These are phyloP conservation scores for Phyllotreta cruciferae DNA, from an alignment of 2,888 invertebrate species.

Conservation along the genomic window DNA sequence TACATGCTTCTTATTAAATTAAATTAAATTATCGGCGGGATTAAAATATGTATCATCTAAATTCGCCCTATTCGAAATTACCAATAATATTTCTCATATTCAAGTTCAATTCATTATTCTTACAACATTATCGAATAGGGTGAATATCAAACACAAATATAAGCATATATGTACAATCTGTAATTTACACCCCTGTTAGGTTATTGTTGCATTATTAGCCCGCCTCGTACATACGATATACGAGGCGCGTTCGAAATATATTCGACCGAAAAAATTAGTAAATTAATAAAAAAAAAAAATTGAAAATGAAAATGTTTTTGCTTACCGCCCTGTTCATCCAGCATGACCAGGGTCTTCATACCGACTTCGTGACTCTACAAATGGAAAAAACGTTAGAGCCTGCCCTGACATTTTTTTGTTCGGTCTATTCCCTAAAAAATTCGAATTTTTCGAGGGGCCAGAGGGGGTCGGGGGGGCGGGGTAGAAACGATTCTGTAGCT, in stretches of 20 bases:
- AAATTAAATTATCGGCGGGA: too few relatives aligned
- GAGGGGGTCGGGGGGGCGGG: background rate
- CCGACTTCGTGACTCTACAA: conserved; percentile 99
- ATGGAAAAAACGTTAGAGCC: conserved; percentile 55
- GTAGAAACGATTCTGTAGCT: too few relatives aligned
- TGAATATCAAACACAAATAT: background rate
- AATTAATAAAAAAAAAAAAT: conserved; percentile 59
- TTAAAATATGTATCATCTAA: too few relatives aligned
- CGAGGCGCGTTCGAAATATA: conserved; percentile 13
- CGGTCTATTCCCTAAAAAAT: conserved; percentile 1
- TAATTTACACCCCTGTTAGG: too few relatives aligned
- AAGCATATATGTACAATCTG: conserved; percentile 27
- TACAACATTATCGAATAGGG: background rate
- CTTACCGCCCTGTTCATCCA: conserved; percentile 99
- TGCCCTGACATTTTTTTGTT: conserved; percentile 31
- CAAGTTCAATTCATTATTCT: conserved; percentile 16
- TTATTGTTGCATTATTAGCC: too few relatives aligned
- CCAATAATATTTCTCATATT: background rate
- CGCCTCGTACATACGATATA: too few relatives aligned
- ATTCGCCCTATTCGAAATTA: too few relatives aligned
- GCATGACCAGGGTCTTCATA: conserved; percentile 99
- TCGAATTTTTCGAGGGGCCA: background rate
- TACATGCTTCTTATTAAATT: too few relatives aligned
- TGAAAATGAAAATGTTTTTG: conserved; percentile 52
- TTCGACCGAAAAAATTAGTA: conserved; percentile 21